Percentiles rank a stretch among this genome's conserved stretches.
These are phyloP conservation scores for Parnassius mnemosyne DNA, from an alignment of 2,888 invertebrate species.

Conservation along the genomic window DNA sequence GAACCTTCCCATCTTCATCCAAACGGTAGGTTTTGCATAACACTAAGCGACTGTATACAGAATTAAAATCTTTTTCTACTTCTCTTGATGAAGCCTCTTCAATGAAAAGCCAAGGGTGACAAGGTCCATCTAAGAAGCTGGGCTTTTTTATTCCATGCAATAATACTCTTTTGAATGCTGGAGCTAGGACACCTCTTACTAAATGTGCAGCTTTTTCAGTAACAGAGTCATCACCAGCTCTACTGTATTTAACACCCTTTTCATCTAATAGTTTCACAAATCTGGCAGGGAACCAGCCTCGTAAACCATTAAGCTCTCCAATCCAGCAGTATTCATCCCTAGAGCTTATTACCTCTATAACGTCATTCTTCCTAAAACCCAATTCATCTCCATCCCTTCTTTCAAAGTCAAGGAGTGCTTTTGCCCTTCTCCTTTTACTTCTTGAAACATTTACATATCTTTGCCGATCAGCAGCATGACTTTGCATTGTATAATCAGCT, in stretches of 20 bases:
- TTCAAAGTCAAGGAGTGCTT: slow-evolving; percentile 98
- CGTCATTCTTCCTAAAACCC: slow-evolving; percentile 98
- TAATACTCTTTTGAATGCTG: slow-evolving; percentile 95
- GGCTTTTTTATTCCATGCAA: slow-evolving; percentile 97
- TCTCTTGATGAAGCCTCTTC: slow-evolving; percentile 98
- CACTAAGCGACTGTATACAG: slow-evolving; percentile 97
- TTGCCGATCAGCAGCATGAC: slow-evolving; percentile 96
- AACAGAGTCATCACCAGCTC: slow-evolving; percentile 98
- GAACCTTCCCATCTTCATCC: slow-evolving; percentile 99
- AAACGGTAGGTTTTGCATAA: slow-evolving; percentile 98
- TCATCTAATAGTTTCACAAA: slow-evolving; percentile 98
- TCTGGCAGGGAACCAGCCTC: slow-evolving; percentile 98
- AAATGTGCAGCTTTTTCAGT: slow-evolving; percentile 98
- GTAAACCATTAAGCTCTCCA: slow-evolving; percentile 96
- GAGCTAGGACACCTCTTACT: slow-evolving; percentile 95
- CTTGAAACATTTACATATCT: slow-evolving; percentile 96
- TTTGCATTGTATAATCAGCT: slow-evolving; percentile 97
- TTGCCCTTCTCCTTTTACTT: slow-evolving; percentile 93
- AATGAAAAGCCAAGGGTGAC: slow-evolving; percentile 99
- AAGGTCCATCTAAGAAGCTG: slow-evolving; percentile 93
- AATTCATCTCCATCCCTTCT: slow-evolving; percentile 98
- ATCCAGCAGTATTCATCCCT: slow-evolving; percentile 99
- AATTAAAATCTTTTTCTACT: slow-evolving; percentile 98
- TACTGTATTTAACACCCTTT: slow-evolving; percentile 85
- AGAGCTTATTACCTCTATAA: slow-evolving; percentile 97